Evolutionary conservation across 2,888 invertebrate species (phyloP), one percentile per base, ranked within the genome.

Genomic region (Ptychoptera albimana): DNA sequence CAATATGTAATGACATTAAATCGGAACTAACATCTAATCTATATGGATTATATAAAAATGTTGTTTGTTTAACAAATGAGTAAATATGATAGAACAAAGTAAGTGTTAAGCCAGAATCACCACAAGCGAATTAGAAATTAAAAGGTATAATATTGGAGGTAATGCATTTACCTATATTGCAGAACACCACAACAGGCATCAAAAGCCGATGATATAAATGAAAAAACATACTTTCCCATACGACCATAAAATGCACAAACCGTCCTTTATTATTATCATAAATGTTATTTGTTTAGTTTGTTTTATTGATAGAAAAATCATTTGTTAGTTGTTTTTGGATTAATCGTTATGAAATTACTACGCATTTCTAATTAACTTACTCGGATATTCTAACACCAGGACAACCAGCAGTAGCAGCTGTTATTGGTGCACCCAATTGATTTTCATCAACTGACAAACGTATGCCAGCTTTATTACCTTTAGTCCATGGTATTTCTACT

Each of bases 1-100:
- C 93, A 53, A 92, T 81, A 61, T 85, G 89, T 44, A 92, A 69
- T 8, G 85, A 80, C 72, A 87, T 80, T 46, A 87, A 69, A 51
- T 85, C 85, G 54, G 80, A 79, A 53, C 82, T 81, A 46, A 84
- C 77, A 57, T 86, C 87, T 55, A 88, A 73, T 63, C 88, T 88
- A 64, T 32, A 66, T 60, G 43, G 15, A 12, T 2, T 10, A 38
- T 37, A 12, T 8, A 31, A 15, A 30, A 35, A 43, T 30, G n/a
- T n/a, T n/a, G n/a, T n/a, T n/a, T n/a, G n/a, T n/a, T n/a, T n/a
- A n/a, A 39, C 13, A 39, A 14, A 31, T 39, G 12, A 38, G 13
- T 12, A 23, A 37, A 42, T 34, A 13, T n/a, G n/a, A n/a, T n/a
- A n/a, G n/a, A n/a, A n/a, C n/a, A n/a, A n/a, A n/a, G 7, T 5